Base-by-base conservation (phyloP, 2,797 vertebrate species). In the Paguma larvata region DNA sequence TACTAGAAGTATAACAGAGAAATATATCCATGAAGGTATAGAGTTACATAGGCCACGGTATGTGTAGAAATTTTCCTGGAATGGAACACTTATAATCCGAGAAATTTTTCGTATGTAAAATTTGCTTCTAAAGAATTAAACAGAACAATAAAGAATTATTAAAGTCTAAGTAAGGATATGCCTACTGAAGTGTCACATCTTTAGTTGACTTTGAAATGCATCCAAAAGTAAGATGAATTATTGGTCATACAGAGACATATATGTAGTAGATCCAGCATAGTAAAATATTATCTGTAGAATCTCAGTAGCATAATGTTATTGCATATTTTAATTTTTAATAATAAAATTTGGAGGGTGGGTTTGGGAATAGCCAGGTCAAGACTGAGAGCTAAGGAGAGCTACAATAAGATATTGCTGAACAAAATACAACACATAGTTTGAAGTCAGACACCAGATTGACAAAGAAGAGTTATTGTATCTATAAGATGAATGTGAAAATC, bases 51-150 rank as follows among this genome's bases (percentile, higher is more conserved):
- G 38, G 14, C 51, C 62, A 85, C 59, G 51, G 0, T 16, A 41
- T 78, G 68, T 95, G 32, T 83, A 56, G 59, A 93, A 85, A 92
- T 16, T 56, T 79, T 94, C 7, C 41, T 78, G 16, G 62, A 78
- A 82, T 41, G 30, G 15, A 94, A 92, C 5, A 68, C 1, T 56
- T 62, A 51, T 34, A 1, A 65, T 51, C 7, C 65, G 38, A 83
- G 27, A 9, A 89, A 86, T 93, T 89, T 7, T 25, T 73, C 91
- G 4, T 67, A 62, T 32, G n/a, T 84, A 68, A 79, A 79, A 85
- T 89, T 78, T 65, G 68, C 13, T 16, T 46, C 30, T 34, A 85
- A 91, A 84, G 48, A 87, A 77, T 79, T 53, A 94, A 85, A 72
- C 18, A 83, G 30, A 86, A 59, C 15, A 83, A 34, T 38, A 68